Percentiles rank a stretch among this genome's conserved stretches.
phyloP scores from a whole-genome alignment of 2,888 invertebrate species.

The Oscheius sp. region DNA sequence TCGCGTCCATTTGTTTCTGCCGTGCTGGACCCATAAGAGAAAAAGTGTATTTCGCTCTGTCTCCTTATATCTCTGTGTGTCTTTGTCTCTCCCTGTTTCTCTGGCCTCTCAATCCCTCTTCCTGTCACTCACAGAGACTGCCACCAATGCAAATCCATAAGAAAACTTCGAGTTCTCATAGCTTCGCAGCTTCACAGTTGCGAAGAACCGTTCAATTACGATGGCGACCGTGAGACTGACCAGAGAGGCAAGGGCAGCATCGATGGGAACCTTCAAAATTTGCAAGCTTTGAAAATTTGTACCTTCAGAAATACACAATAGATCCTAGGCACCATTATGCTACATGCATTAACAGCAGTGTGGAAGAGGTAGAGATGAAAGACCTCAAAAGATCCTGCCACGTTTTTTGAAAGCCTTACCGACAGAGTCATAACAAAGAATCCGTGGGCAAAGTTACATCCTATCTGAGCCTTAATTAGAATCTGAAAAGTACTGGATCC shows the following conservation, averaged over 20 bases:
- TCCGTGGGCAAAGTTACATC: slow-evolving; percentile 10
- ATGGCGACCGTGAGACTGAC: background rate
- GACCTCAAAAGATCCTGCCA: background rate
- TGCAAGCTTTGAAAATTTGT: background rate
- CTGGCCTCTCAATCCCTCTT: slow-evolving; percentile 4
- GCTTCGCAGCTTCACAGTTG: slow-evolving; percentile 3
- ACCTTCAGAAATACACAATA: slow-evolving; percentile 25
- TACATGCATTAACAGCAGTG: background rate
- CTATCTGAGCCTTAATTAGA: slow-evolving; percentile 6
- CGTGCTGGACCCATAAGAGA: too few relatives aligned
- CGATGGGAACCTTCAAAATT: background rate
- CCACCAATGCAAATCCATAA: background rate
- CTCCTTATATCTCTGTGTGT: background rate
- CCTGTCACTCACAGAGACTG: background rate
- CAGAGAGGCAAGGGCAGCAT: slow-evolving; percentile 2
- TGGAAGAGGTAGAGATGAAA: slow-evolving; percentile 22
- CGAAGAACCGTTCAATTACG: slow-evolving; percentile 9
- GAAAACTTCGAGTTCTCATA: background rate
- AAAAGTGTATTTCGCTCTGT: too few relatives aligned
- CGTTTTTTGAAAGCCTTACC: background rate
- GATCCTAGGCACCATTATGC: background rate
- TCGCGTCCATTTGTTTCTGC: too few relatives aligned
- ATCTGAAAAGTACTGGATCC: slow-evolving; percentile 7
- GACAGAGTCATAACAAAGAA: slow-evolving; percentile 1
- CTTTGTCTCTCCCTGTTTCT: background rate